These are phyloP conservation scores for Tenthredo amoena DNA, from an alignment of 2,888 invertebrate genomes.

Conservation along the genomic window DNA sequence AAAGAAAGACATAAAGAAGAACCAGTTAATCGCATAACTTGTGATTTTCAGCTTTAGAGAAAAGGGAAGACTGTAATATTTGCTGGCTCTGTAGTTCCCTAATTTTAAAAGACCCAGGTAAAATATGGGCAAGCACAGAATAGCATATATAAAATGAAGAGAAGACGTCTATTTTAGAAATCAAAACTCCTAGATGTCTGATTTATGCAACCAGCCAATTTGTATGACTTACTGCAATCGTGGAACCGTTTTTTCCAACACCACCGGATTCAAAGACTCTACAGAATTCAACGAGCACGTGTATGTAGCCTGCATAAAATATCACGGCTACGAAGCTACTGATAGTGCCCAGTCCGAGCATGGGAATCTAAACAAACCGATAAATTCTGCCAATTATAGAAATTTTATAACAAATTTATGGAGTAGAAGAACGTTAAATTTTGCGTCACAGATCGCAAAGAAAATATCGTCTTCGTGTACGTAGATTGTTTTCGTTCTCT, in stretches of 20 bases:
- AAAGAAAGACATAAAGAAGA: constrained; percentile 27
- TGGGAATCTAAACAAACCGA: constrained; percentile 74
- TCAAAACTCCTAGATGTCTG: constrained; percentile 27
- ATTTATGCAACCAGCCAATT: constrained; percentile 49
- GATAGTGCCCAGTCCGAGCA: constrained; percentile 70
- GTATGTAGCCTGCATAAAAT: constrained; percentile 83
- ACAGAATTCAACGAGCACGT: constrained; percentile 85
- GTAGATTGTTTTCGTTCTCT: constrained; percentile 9
- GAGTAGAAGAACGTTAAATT: neutral
- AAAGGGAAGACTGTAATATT: constrained; percentile 10
- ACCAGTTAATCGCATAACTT: constrained; percentile 43
- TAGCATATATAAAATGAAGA: neutral
- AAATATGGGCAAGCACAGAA: constrained; percentile 40
- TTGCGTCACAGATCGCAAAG: constrained; percentile 4
- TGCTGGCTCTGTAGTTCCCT: constrained; percentile 6
- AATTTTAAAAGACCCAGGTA: constrained; percentile 7
- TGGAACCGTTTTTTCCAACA: constrained; percentile 97
- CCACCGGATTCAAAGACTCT: constrained; percentile 90
- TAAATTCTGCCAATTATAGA: constrained; percentile 68
- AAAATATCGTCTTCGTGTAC: neutral
- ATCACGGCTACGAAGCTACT: constrained; percentile 77
- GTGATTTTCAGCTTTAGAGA: constrained; percentile 6
- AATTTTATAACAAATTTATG: neutral
- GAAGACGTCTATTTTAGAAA: constrained; percentile 9
- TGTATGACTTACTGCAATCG: constrained; percentile 92